Conservation (phyloP, 1,140 invertebrate genomes). For the Camponotus pennsylvanicus region DNA sequence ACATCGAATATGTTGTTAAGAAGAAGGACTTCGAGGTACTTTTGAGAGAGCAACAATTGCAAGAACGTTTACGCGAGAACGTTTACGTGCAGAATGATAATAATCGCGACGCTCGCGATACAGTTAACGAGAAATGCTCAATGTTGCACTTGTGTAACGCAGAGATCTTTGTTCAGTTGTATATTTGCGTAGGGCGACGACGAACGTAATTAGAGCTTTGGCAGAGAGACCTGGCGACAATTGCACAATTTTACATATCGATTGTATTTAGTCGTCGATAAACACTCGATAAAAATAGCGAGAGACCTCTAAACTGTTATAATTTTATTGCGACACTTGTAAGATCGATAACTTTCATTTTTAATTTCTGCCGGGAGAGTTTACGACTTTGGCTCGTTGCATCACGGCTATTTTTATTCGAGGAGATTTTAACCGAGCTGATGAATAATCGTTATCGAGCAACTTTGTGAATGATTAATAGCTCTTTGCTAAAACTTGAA, state of each 20-base stretch:
- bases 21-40: slow-evolving; percentile 98
- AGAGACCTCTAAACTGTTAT: neutral
- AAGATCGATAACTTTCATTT: neutral
- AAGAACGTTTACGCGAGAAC: slow-evolving; percentile 55
- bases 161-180: slow-evolving; percentile 57
- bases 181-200: slow-evolving; percentile 13
- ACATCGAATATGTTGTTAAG: slow-evolving; percentile 98
- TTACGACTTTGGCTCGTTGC: neutral
- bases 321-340: neutral
- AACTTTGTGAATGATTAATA: slow-evolving; percentile 46
- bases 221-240: slow-evolving; percentile 15
- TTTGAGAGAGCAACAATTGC: slow-evolving; percentile 68
- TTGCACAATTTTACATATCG: slow-evolving; percentile 47
- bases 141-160: slow-evolving; percentile 77
- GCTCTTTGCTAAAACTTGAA: slow-evolving; percentile 55
- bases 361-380: neutral
- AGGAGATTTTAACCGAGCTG: neutral
- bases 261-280: neutral
- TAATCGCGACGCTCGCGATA: slow-evolving; percentile 51
- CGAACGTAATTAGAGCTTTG: slow-evolving; percentile 45
- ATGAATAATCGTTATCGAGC: slow-evolving; percentile 57
- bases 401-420: neutral
- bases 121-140: slow-evolving; percentile 71
- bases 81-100: slow-evolving; percentile 61
- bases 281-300: slow-evolving; percentile 1